Evolutionary conservation across 2,797 vertebrate species (phyloP).

Genomic region (Cyclura pinguis): DNA sequence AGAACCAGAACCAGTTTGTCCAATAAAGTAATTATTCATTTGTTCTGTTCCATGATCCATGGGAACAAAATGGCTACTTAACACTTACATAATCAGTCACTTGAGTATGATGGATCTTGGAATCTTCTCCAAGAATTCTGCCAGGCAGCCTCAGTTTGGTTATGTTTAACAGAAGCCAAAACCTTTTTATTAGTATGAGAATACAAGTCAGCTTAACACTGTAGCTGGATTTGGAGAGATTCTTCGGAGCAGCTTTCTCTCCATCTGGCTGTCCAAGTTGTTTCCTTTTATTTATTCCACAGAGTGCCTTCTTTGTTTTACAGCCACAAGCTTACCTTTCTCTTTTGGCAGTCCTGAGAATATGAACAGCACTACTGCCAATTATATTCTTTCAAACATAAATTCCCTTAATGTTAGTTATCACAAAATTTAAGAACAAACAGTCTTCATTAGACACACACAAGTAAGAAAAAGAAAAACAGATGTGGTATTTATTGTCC

Average conservation of each 20-base stretch:
- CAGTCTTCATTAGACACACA: not conserved
- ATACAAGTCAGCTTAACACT: not conserved
- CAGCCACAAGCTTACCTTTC: not conserved
- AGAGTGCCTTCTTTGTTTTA: not conserved
- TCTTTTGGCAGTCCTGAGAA: not conserved
- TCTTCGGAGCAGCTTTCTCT: not conserved
- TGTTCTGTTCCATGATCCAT: not conserved
- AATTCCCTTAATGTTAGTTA: not conserved
- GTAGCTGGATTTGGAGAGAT: not conserved
- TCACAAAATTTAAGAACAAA: not conserved
- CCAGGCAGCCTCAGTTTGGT: not conserved
- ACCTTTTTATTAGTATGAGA: not conserved
- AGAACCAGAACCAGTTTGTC: not conserved
- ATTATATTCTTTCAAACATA: not conserved
- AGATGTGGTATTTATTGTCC: not conserved
- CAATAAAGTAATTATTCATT: not conserved
- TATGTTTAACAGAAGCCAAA: not conserved
- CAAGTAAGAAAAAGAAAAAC: not conserved
- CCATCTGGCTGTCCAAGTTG: not conserved
- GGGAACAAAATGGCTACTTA: constrained; percentile 6
- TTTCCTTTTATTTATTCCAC: not conserved
- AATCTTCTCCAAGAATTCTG: not conserved
- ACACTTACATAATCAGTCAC: not conserved
- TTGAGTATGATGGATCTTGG: not conserved
- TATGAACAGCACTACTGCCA: not conserved